Evolutionary conservation across 2,113 vertebrate species (phyloP).

Genomic region (Oncorhynchus masou): DNA sequence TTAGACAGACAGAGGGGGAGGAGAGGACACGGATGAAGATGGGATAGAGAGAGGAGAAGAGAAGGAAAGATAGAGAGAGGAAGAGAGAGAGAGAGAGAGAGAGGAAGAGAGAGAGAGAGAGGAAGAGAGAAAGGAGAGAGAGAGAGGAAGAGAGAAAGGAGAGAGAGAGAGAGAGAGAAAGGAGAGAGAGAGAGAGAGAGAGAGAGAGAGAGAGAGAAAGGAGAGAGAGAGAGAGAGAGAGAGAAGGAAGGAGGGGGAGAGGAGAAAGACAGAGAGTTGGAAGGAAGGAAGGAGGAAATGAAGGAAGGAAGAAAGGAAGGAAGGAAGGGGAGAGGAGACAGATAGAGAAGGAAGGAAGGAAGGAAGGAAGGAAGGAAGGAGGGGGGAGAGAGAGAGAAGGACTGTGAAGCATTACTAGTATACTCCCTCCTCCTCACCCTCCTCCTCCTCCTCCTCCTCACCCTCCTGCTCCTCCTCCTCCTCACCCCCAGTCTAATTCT

Average conservation of each 20-base stretch:
- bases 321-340: slow-evolving; percentile 62
- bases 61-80: neutral
- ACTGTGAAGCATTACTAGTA: slow-evolving; percentile 9
- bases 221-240: too few relatives aligned
- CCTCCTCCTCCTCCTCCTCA: too few relatives aligned
- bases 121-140: neutral
- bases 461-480: too few relatives aligned
- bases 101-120: too few relatives aligned
- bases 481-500: slow-evolving; percentile 19
- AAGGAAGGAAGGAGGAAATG: slow-evolving; percentile 56
- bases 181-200: too few relatives aligned
- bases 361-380: neutral
- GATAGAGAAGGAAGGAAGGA: slow-evolving; percentile 35
- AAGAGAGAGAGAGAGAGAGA: neutral
- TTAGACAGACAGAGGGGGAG: slow-evolving; percentile 32
- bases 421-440: too few relatives aligned
- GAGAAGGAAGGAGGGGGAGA: slow-evolving; percentile 52
- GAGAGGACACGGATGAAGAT: neutral
- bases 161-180: neutral
- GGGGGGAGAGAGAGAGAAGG: slow-evolving; percentile 5
- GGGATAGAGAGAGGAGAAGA: neutral
- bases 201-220: too few relatives aligned
- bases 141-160: neutral
- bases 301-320: neutral
- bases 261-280: too few relatives aligned